Base-by-base conservation (phyloP, 2,888 invertebrate genomes). In the Clunio marinus region DNA sequence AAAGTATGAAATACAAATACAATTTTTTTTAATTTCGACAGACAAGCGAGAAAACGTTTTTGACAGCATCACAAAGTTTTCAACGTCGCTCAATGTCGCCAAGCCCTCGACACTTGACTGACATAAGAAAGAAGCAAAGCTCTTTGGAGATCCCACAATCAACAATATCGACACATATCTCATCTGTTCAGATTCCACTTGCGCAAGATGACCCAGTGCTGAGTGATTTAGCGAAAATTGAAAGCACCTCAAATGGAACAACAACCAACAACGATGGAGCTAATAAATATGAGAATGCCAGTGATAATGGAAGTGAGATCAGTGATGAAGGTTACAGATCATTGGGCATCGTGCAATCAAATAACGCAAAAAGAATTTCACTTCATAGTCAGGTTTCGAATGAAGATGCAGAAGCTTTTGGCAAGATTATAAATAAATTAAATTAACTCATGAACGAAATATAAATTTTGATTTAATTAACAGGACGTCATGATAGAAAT, bases 311-410 rank as follows among this genome's bases (percentile, higher is more conserved):
- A 8, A 90, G 90, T 69, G 91, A 91, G 76, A 89, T 91, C 24
- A 91, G 90, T 25, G 91, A 91, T 76, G 91, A 91, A 74, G 91
- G 91, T 0, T 91, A 91, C 77, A 84, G 91, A 73, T 91, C 91
- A 75, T 78, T 91, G 73, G 90, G 90, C 0, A 83, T 89, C 58
- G 85, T 85, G 51, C 84, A 85, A 70, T 74, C 82, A 24, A 81
- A 81, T 1, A 82, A 81, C 45, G 83, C 81, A 0, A 81, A 81
- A 27, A 17, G 72, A 70, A 69, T 67, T 72, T 87, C 87, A 69
- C 79, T 87, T 73, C 86, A 87, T 76, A 87, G 87, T 80, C 88
- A 88, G 78, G 85, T 85, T 72, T 87, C 87, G 24, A 83, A 84
- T 69, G 88, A 88, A 74, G 88, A 88, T 79, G 86, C 84, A 79